Evolutionary conservation across 2,888 invertebrate species (phyloP).

Genomic region (Athrips mouffetella): DNA sequence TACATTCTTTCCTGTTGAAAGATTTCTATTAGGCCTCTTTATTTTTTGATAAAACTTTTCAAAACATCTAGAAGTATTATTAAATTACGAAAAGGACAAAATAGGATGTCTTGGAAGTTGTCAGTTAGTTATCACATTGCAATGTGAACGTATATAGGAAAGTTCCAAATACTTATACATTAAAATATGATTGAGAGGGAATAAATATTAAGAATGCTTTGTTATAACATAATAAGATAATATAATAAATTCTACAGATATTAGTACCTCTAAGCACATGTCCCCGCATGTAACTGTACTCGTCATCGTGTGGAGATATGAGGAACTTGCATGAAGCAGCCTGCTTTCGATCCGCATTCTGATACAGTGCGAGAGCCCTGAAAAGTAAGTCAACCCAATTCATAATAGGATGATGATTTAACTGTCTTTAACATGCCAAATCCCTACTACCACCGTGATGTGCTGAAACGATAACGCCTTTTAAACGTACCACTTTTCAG

Average conservation of each 20-base stretch:
- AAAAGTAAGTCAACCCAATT: neutral
- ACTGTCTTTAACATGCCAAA: no score
- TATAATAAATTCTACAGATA: neutral
- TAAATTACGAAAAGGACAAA: neutral
- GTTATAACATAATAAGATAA: no score
- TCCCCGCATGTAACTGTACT: neutral
- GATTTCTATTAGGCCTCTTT: neutral
- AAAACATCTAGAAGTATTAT: neutral
- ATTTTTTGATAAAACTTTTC: no score
- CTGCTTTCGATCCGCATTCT: neutral
- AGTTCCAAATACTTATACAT: no score
- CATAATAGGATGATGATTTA: no score
- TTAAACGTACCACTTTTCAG: constrained; percentile 76
- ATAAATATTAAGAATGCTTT: neutral
- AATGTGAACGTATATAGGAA: no score
- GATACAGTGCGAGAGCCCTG: neutral
- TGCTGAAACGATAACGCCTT: no score
- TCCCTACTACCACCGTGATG: no score
- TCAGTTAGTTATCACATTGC: no score
- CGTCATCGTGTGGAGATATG: neutral
- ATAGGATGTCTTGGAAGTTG: no score
- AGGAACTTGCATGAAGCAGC: neutral
- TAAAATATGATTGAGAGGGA: no score
- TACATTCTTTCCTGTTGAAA: constrained; percentile 76
- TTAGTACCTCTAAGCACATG: neutral